Evolutionary conservation across 2,113 vertebrate genomes (phyloP).

Genomic region (Ceuthmochares aereus): DNA sequence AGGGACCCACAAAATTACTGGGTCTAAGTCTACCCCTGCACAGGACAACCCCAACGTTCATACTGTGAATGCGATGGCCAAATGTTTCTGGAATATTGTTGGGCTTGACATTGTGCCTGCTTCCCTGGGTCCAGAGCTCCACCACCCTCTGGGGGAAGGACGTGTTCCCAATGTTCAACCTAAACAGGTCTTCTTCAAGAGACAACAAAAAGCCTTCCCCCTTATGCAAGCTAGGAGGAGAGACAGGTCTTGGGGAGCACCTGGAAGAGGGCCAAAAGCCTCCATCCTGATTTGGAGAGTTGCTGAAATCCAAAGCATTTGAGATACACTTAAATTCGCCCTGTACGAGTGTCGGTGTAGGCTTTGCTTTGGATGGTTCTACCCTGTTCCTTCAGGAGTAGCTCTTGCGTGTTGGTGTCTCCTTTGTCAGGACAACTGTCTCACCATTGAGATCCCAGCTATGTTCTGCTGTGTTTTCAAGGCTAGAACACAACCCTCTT

Average conservation of each 20-base stretch:
- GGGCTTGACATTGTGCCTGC: too few species aligned
- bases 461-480: background rate
- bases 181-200: background rate
- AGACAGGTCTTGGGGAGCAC: background rate
- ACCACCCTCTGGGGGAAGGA: too few species aligned
- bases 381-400: background rate
- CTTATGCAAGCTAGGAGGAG: background rate
- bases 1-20: too few species aligned
- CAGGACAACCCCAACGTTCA: too few species aligned
- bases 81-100: too few species aligned
- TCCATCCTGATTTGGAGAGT: fast-evolving
- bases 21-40: too few species aligned
- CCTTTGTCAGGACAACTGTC: background rate
- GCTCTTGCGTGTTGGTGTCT: fast-evolving
- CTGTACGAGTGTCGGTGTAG: fast-evolving
- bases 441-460: fast-evolving
- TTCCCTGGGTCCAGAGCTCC: too few species aligned
- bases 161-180: too few species aligned
- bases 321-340: fast-evolving
- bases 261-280: background rate
- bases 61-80: too few species aligned
- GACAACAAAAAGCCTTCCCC: background rate
- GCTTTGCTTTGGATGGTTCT: fast-evolving
- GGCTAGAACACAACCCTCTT: background rate
- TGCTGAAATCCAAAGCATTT: background rate